These are phyloP conservation scores for Cheilosia vulpina DNA, from an alignment of 2,888 invertebrate species.

Conservation along the genomic window DNA sequence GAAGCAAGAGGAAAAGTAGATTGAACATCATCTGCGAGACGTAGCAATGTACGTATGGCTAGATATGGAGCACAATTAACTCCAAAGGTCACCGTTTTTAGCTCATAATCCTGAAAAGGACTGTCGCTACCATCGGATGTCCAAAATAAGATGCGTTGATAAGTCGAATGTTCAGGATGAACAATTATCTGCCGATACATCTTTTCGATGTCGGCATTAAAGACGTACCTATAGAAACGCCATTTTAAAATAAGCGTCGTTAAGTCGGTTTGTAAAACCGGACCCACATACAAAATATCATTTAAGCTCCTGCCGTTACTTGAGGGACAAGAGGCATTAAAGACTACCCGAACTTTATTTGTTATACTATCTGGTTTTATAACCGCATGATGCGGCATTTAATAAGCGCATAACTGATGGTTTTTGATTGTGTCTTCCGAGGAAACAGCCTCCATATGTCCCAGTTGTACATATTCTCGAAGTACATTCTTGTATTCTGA, in stretches of 20 bases:
- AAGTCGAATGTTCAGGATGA: conserved; percentile 17
- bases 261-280: too few relatives aligned
- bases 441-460: conserved; percentile 21
- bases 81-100: background rate
- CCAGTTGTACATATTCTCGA: conserved; percentile 25
- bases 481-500: conserved; percentile 15
- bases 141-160: conserved; percentile 4
- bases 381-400: too few relatives aligned
- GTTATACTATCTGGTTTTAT: too few relatives aligned
- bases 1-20: conserved; percentile 31
- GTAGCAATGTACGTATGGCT: conserved; percentile 1
- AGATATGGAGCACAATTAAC: background rate
- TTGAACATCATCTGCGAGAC: conserved; percentile 17
- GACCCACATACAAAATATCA: too few relatives aligned
- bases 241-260: too few relatives aligned
- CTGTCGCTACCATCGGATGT: conserved; percentile 38
- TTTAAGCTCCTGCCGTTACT: too few relatives aligned
- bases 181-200: conserved; percentile 76
- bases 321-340: too few relatives aligned
- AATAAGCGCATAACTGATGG: conserved; percentile 3
- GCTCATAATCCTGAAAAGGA: background rate
- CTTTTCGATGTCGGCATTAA: conserved; percentile 76
- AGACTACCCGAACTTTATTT: too few relatives aligned
- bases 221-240: too few relatives aligned
- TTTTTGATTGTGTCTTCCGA: background rate